Conservation (phyloP, 1,140 invertebrate species). For the Drosophila kikkawai region DNA sequence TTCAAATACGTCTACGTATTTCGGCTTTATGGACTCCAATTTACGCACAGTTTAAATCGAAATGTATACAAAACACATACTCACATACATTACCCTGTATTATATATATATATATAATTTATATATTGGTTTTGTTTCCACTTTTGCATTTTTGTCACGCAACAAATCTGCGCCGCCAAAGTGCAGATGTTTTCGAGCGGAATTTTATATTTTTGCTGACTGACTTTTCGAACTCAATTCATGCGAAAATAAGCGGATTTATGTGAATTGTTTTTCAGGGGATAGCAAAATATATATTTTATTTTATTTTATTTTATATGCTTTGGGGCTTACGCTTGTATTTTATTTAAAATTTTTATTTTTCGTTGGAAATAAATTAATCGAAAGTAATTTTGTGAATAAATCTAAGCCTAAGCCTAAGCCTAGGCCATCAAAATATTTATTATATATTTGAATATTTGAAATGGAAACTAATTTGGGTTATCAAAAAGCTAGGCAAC, state of each 20-base stretch:
- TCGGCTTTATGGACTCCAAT: slow-evolving; percentile 34
- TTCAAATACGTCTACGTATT: slow-evolving; percentile 32
- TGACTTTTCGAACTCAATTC: slow-evolving; percentile 50
- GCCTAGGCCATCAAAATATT: slow-evolving; percentile 15
- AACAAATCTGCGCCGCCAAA: slow-evolving; percentile 43
- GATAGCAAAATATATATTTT: slow-evolving; percentile 6
- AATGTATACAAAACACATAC: slow-evolving; percentile 27
- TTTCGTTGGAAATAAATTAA: slow-evolving; percentile 16
- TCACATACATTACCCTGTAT: slow-evolving; percentile 7
- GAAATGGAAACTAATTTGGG: slow-evolving; percentile 9
- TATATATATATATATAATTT: slow-evolving; percentile 31
- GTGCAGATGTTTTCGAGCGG: slow-evolving; percentile 39
- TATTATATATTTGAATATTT: slow-evolving; percentile 13
- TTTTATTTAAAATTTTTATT: slow-evolving; percentile 36
- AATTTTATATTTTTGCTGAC: slow-evolving; percentile 49
- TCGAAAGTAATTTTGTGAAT: slow-evolving; percentile 15
- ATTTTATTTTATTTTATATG: slow-evolving; percentile 12
- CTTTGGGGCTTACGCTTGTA: slow-evolving; percentile 12
- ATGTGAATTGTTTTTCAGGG: slow-evolving; percentile 22
- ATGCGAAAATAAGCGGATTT: slow-evolving; percentile 63
- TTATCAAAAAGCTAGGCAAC: neutral
- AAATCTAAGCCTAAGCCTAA: neutral
- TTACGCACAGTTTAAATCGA: slow-evolving; percentile 49
- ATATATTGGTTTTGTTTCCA: slow-evolving; percentile 24
- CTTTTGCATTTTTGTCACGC: slow-evolving; percentile 52